Conservation (phyloP, 2,888 invertebrate genomes). For the Lepeophtheirus nordmannii region DNA sequence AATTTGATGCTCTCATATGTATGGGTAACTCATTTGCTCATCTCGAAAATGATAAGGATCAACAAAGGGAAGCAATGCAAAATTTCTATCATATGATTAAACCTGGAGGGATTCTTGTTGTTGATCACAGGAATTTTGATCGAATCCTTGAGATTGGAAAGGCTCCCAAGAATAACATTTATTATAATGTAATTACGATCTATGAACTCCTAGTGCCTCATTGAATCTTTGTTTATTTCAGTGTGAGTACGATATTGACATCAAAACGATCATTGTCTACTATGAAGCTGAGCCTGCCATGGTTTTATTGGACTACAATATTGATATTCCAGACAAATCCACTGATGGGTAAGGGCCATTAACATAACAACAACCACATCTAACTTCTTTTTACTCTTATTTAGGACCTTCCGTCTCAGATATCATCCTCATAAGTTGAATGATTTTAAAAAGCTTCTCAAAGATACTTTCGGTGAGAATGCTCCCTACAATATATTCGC, state of each 20-base stretch:
- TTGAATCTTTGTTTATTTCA: slow-evolving; percentile 33
- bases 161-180: slow-evolving; percentile 66
- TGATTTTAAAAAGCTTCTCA: slow-evolving; percentile 52
- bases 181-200: slow-evolving; percentile 57
- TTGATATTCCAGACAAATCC: slow-evolving; percentile 42
- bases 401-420: slow-evolving; percentile 65
- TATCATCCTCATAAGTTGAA: slow-evolving; percentile 69
- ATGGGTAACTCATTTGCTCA: slow-evolving; percentile 82
- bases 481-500: slow-evolving; percentile 56
- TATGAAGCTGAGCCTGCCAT: slow-evolving; percentile 58
- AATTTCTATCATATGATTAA: slow-evolving; percentile 69
- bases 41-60: slow-evolving; percentile 59
- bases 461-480: slow-evolving; percentile 49
- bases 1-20: slow-evolving; percentile 76
- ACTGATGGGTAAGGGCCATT: slow-evolving; percentile 17
- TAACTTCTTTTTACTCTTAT: not conserved
- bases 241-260: slow-evolving; percentile 64
- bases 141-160: slow-evolving; percentile 56
- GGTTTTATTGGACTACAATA: slow-evolving; percentile 65
- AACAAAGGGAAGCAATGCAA: slow-evolving; percentile 54
- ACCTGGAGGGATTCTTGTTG: slow-evolving; percentile 65
- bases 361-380: not conserved
- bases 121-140: slow-evolving; percentile 80
- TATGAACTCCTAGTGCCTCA: not conserved
- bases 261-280: slow-evolving; percentile 66